Evolutionary conservation across 2,113 vertebrate genomes (phyloP).

Genomic region (Odocoileus hemionus): DNA sequence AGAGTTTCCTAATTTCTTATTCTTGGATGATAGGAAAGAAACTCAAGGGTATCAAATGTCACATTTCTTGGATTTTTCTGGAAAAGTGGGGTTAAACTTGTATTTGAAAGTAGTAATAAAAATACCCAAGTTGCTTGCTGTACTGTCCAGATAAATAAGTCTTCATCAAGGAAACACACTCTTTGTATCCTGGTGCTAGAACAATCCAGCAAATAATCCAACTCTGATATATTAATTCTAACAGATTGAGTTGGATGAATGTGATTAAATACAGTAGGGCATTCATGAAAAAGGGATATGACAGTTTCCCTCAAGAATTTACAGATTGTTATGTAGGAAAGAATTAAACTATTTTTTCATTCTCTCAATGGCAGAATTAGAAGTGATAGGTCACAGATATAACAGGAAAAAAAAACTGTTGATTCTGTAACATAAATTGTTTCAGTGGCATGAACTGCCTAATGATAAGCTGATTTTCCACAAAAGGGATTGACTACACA

Average conservation of each 20-base stretch:
- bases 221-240: neutral
- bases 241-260: neutral
- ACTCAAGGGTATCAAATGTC: neutral
- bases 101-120: conserved; percentile 23
- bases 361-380: neutral
- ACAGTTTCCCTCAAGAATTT: neutral
- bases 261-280: neutral
- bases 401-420: neutral
- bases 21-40: neutral
- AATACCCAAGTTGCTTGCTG: neutral
- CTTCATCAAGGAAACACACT: neutral
- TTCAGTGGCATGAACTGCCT: neutral
- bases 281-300: neutral
- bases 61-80: neutral
- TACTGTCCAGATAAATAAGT: neutral
- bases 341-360: neutral
- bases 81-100: neutral
- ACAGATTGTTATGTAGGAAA: neutral
- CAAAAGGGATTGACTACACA: neutral
- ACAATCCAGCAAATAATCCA: neutral
- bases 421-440: neutral
- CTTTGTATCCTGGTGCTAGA: neutral
- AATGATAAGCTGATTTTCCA: neutral
- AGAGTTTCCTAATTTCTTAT: neutral
- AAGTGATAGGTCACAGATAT: neutral